Conservation (phyloP, 2,888 invertebrate species). For the Caenorhabditis auriculariae region DNA sequence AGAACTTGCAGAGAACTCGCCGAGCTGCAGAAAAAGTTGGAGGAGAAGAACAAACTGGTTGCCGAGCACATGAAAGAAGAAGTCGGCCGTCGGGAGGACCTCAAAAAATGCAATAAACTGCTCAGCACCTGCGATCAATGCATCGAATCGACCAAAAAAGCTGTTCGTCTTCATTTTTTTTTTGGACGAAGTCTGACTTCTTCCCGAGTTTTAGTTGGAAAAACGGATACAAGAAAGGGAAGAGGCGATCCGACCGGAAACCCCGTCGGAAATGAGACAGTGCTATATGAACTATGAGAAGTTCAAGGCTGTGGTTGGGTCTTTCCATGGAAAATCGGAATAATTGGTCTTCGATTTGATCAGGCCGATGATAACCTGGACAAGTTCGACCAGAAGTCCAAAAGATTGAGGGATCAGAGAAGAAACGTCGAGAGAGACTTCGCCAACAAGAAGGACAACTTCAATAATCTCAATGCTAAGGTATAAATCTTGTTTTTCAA, state of each 20-base stretch:
- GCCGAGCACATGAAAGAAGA: conserved; percentile 9
- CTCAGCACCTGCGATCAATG: no score
- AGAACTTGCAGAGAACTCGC: conserved; percentile 6
- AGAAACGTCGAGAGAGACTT: conserved; percentile 10
- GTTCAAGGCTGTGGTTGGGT: no score
- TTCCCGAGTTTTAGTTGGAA: no score
- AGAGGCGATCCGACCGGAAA: no score
- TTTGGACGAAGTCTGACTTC: no score
- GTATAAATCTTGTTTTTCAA: conserved; percentile 48
- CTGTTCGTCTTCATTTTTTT: no score
- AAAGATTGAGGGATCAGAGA: conserved; percentile 7
- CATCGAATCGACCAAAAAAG: no score
- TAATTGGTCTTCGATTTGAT: no score
- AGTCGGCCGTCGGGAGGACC: conserved; percentile 14
- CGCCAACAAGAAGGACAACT: conserved; percentile 14
- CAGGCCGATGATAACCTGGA: conserved; percentile 16
- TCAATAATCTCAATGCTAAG: conserved; percentile 67
- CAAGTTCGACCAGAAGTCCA: conserved; percentile 7
- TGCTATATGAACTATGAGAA: no score
- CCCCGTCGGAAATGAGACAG: no score
- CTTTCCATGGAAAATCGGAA: no score
- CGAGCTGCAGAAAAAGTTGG: conserved; percentile 22
- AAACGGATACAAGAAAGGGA: no score
- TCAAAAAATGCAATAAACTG: conserved; percentile 57
- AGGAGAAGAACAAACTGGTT: conserved; percentile 25